These are phyloP conservation scores for Urophycis tenuis DNA, from an alignment of 2,797 vertebrate genomes.

Conservation along the genomic window DNA sequence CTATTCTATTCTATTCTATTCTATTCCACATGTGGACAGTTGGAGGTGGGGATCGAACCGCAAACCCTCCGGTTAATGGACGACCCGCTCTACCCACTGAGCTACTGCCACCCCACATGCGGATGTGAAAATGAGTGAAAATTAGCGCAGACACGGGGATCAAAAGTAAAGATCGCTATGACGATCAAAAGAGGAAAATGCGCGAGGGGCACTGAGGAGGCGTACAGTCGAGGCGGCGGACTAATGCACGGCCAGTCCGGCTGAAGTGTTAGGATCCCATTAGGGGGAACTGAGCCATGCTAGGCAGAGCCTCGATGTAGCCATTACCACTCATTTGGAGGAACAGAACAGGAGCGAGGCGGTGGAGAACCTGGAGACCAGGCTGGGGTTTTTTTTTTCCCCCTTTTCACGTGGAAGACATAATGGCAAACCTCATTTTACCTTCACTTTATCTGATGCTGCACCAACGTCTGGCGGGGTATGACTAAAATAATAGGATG, in stretches of 20 bases:
- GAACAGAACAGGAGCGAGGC: slow-evolving; percentile 15
- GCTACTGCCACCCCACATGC: no score
- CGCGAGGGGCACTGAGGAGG: slow-evolving; percentile 20
- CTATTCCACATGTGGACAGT: no score
- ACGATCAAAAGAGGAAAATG: slow-evolving; percentile 41
- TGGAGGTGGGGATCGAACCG: no score
- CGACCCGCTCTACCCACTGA: no score
- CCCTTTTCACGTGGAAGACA: background rate
- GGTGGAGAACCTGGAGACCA: background rate
- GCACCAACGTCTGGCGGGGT: background rate
- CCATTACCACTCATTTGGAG: background rate
- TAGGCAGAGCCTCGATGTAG: slow-evolving; percentile 22
- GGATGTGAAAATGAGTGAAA: background rate
- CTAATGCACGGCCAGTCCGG: slow-evolving; percentile 42
- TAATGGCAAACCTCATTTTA: background rate
- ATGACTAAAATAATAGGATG: background rate
- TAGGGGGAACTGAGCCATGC: slow-evolving; percentile 27
- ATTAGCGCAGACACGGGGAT: background rate
- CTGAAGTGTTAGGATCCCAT: slow-evolving; percentile 37
- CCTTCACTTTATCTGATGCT: background rate
- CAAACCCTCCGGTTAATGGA: no score
- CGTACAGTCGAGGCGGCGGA: background rate
- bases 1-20: no score
- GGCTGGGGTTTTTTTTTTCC: background rate
- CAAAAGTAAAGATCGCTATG: background rate